Evolutionary conservation across 2,797 vertebrate species (phyloP).

Genomic region (Molossus alvarezi): DNA sequence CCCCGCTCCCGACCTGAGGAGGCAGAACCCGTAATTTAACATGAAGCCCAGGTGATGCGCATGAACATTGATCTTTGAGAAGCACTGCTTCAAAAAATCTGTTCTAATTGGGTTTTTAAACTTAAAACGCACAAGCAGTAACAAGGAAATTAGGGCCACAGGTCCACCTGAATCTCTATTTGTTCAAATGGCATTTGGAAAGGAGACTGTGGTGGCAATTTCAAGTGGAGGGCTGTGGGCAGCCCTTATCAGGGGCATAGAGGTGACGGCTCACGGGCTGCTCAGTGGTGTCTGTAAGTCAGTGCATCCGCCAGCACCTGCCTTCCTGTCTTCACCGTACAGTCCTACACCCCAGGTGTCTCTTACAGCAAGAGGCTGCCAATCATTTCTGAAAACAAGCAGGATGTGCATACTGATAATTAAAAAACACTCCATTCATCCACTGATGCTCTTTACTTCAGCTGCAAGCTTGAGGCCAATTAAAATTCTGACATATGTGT

Average conservation of each 20-base stretch:
- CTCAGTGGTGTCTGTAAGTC: not conserved
- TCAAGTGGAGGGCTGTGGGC: not conserved
- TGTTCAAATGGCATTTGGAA: not conserved
- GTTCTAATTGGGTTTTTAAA: not conserved
- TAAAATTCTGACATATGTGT: not conserved
- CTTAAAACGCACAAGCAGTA: not conserved
- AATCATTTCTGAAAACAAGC: not conserved
- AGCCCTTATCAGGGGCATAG: too few relatives aligned
- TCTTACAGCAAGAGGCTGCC: not conserved
- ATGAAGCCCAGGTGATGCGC: not conserved
- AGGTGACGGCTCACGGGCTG: not conserved
- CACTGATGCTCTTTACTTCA: not conserved
- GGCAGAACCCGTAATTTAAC: not conserved
- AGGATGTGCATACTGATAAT: not conserved
- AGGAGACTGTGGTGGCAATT: not conserved
- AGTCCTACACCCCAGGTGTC: not conserved
- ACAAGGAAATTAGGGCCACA: not conserved
- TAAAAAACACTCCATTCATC: not conserved
- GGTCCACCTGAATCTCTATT: not conserved
- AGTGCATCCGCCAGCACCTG: not conserved
- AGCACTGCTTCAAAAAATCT: not conserved
- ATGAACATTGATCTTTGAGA: rapidly evolving
- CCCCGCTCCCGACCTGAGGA: rapidly evolving
- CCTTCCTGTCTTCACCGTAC: not conserved
- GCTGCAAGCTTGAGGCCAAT: not conserved